Evolutionary conservation across 2,797 vertebrate genomes (phyloP).

Genomic region (Bovichtus diacanthus): DNA sequence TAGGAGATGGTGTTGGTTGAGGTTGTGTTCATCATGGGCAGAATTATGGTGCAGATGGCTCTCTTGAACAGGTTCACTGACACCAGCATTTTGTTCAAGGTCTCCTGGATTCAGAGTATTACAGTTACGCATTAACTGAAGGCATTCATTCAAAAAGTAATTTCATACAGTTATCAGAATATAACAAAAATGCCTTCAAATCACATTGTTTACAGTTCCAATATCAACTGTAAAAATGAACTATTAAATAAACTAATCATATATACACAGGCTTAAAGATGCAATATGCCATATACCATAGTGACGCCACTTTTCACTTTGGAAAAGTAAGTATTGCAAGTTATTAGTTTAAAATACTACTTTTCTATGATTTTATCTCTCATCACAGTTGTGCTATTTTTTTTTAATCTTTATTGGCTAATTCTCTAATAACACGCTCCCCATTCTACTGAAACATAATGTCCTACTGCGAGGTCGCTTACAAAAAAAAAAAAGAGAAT

Average conservation of each 20-base stretch:
- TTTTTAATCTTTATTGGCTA: neutral
- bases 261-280: neutral
- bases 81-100: conserved; percentile 58
- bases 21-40: conserved; percentile 66
- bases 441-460: neutral
- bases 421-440: neutral
- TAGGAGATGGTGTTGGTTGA: conserved; percentile 14
- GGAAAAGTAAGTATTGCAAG: neutral
- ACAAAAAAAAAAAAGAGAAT: neutral
- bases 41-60: conserved; percentile 67
- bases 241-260: neutral
- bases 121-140: neutral
- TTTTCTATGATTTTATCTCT: neutral
- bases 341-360: neutral
- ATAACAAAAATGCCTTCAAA: neutral
- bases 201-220: neutral
- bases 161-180: neutral
- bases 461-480: too few species aligned
- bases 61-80: conserved; percentile 74
- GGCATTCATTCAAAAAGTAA: neutral
- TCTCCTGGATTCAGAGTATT: conserved; percentile 50
- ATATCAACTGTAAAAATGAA: neutral
- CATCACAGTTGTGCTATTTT: neutral
- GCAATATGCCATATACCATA: neutral
- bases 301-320: neutral